Conservation (phyloP, 1,140 invertebrate species). For the Drosophila nasuta region DNA sequence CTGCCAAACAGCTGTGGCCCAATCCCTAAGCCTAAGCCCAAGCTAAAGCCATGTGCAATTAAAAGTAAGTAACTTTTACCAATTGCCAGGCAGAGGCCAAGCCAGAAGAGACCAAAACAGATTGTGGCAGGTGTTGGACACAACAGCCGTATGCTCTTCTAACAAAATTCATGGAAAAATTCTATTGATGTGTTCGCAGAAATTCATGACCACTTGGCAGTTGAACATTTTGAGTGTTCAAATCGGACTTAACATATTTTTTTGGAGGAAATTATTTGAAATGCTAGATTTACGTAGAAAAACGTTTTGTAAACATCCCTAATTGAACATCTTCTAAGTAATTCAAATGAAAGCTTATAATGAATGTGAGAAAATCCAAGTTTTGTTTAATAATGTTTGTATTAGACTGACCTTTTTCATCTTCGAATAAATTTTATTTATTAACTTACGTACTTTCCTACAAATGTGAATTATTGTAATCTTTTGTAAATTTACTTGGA, state of each 20-base stretch:
- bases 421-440: too few species aligned
- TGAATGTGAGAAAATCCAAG: background rate
- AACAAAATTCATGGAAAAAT: background rate
- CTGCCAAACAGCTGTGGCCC: constrained; percentile 35
- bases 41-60: constrained; percentile 59
- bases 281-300: background rate
- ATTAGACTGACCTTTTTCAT: background rate
- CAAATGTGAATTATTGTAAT: too few species aligned
- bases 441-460: too few species aligned
- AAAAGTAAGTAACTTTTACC: constrained; percentile 57
- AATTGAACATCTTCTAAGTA: background rate
- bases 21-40: background rate
- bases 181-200: background rate
- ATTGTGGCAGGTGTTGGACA: background rate
- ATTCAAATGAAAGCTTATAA: background rate
- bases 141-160: constrained; percentile 4
- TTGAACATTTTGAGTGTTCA: background rate
- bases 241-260: background rate
- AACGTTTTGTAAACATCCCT: background rate
- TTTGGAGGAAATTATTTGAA: background rate
- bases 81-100: constrained; percentile 33
- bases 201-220: background rate
- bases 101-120: background rate
- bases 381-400: background rate
- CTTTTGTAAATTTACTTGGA: background rate